Evolutionary conservation across 2,888 invertebrate genomes (phyloP).

Genomic region (Serripes groenlandicus): DNA sequence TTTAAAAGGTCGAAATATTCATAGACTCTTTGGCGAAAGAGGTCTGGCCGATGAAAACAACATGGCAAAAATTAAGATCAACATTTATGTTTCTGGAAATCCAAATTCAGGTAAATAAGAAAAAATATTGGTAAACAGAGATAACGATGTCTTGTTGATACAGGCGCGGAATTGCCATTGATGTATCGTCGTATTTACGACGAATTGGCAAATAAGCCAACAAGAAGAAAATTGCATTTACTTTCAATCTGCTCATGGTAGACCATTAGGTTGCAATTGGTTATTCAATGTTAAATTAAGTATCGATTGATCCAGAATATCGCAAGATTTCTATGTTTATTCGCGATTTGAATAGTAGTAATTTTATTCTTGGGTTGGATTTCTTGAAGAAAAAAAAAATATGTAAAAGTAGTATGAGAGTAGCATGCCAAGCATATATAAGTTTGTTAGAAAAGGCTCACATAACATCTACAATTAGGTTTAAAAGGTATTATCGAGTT

Average conservation of each 20-base stretch:
- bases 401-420: conserved; percentile 33
- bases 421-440: conserved; percentile 21
- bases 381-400: conserved; percentile 24
- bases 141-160: conserved; percentile 36
- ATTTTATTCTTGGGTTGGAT: conserved; percentile 37
- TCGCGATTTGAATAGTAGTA: conserved; percentile 38
- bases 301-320: conserved; percentile 29
- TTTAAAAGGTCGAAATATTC: too few species aligned
- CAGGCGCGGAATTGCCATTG: conserved; percentile 24
- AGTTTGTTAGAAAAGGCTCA: conserved; percentile 45
- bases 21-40: too few species aligned
- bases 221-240: conserved; percentile 8
- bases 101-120: conserved; percentile 41
- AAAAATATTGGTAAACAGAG: conserved; percentile 19
- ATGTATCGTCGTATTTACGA: conserved; percentile 36
- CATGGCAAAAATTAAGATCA: neutral
- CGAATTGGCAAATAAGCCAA: conserved; percentile 24
- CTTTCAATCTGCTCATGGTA: conserved; percentile 27
- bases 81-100: conserved; percentile 19
- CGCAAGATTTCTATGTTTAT: conserved; percentile 38
- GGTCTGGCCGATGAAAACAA: neutral
- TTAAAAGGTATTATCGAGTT: too few species aligned
- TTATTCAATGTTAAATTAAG: conserved; percentile 18
- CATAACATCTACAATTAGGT: conserved; percentile 31
- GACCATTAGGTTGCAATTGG: conserved; percentile 9